Evolutionary conservation across 2,113 vertebrate genomes (phyloP).

Genomic region (Elanus axillaris): DNA sequence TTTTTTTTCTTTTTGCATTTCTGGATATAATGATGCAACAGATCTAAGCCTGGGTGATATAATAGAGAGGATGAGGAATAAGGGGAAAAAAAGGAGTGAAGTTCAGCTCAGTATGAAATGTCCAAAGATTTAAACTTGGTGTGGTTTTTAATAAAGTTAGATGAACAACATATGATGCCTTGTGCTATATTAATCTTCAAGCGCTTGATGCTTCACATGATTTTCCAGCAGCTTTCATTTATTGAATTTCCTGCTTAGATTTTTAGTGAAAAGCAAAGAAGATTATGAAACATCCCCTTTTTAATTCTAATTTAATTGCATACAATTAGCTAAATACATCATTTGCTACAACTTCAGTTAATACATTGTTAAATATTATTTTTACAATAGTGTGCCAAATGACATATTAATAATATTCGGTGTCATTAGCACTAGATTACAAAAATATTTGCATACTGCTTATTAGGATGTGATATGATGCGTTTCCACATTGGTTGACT

Average conservation of each 20-base stretch:
- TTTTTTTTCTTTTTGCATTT: background rate
- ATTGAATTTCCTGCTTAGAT: slow-evolving; percentile 45
- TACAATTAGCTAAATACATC: slow-evolving; percentile 62
- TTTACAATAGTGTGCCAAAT: slow-evolving; percentile 39
- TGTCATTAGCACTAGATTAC: slow-evolving; percentile 35
- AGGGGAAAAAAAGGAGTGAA: background rate
- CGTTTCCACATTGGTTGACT: background rate
- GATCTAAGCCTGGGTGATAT: background rate
- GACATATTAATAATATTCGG: slow-evolving; percentile 42
- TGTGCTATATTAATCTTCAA: slow-evolving; percentile 7
- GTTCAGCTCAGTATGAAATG: background rate
- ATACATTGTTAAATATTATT: slow-evolving; percentile 48
- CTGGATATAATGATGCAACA: background rate
- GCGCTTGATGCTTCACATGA: background rate
- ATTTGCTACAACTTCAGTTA: slow-evolving; percentile 38
- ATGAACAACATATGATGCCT: slow-evolving; percentile 16
- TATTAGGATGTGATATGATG: slow-evolving; percentile 13
- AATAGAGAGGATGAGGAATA: background rate
- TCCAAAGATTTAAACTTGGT: background rate
- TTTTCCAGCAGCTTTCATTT: slow-evolving; percentile 50
- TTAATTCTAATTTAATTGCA: slow-evolving; percentile 61
- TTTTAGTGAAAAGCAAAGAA: slow-evolving; percentile 46
- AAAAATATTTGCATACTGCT: slow-evolving; percentile 40
- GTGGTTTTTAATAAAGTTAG: slow-evolving; percentile 35
- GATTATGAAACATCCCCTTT: slow-evolving; percentile 58